Evolutionary conservation across 2,888 invertebrate species (phyloP), one percentile per base, ranked within the genome.

Genomic region (Cerastis rubricosa): DNA sequence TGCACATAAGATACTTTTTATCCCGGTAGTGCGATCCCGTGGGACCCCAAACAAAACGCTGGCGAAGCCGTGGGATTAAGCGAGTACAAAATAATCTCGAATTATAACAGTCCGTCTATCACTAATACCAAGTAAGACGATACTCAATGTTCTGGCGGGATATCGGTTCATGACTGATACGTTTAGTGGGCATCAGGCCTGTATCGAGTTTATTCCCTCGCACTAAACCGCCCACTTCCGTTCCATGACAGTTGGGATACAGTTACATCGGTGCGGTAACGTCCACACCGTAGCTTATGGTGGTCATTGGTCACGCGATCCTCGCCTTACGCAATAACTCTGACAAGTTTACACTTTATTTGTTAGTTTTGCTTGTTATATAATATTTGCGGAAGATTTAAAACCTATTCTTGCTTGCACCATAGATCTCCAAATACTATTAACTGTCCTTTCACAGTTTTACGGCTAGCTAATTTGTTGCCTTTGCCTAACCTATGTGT

Each of bases 221-320:
- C 64, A 25, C n/a, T 71, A 82, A 75, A 76, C 78, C 88, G 87
- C 89, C 89, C 89, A 88, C 86, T 86, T 88, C 88, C 88, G 89
- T 49, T 59, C 63, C 68, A 71, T 78, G 77, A 74, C 86, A 85
- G 81, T 85, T 80, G 82, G 85, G 68, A 67, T 85, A 83, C 83
- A 71, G 80, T 88, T 87, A 85, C 84, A 81, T 67, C 35, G 63
- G 61, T 73, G 76, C 29, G 69, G 76, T 82, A 70, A 88, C 71
- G 73, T 72, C 35, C 72, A 72, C 64, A 64, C 75, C 47, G 64
- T 78, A 51, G 77, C 64, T 81, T 84, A 80, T 86, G 80, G 78
- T 72, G 51, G 69, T 74, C 80, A 74, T 59, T 71, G n/a, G 77
- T 81, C 86, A 85, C 84, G 85, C 85, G 69, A 84, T 74, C 63